Percentiles rank a stretch among this genome's conserved stretches.
Evolutionary conservation across 2,113 vertebrate species (phyloP).

Genomic region (Scatophagus argus): DNA sequence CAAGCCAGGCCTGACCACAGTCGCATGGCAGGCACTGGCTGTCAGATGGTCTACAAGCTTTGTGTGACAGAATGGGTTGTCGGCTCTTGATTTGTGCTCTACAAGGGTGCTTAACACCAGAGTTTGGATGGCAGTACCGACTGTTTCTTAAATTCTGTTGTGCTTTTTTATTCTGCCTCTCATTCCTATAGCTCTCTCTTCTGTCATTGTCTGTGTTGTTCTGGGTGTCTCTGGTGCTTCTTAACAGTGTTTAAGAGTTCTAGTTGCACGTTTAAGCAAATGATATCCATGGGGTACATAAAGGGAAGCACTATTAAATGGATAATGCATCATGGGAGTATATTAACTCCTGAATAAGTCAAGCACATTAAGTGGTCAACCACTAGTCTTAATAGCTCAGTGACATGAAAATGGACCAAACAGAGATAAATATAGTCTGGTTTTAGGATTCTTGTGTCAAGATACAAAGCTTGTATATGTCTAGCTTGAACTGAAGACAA

Average conservation of each 20-base stretch:
- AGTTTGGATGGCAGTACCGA: conserved; percentile 28
- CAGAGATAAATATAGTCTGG: background rate
- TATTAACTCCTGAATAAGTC: background rate
- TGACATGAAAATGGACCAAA: background rate
- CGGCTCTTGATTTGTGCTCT: conserved; percentile 24
- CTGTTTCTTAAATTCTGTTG: conserved; percentile 9
- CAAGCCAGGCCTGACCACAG: conserved; percentile 65
- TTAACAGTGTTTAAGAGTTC: background rate
- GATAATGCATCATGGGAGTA: background rate
- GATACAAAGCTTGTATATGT: background rate
- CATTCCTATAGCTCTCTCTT: background rate
- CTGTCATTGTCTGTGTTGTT: background rate
- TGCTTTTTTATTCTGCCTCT: background rate
- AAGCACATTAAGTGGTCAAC: too few species aligned
- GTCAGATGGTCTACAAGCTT: conserved; percentile 56
- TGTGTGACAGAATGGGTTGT: conserved; percentile 50
- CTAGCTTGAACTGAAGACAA: background rate
- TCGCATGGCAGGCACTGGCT: conserved; percentile 63
- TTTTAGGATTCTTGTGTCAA: background rate
- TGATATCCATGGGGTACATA: too few species aligned
- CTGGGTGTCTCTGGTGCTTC: background rate
- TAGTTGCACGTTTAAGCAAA: background rate
- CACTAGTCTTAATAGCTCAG: background rate
- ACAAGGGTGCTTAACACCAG: conserved; percentile 26
- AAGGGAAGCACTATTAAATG: background rate